These are phyloP conservation scores for Drosophila phalerata DNA, from an alignment of 2,888 invertebrate species.

Conservation along the genomic window DNA sequence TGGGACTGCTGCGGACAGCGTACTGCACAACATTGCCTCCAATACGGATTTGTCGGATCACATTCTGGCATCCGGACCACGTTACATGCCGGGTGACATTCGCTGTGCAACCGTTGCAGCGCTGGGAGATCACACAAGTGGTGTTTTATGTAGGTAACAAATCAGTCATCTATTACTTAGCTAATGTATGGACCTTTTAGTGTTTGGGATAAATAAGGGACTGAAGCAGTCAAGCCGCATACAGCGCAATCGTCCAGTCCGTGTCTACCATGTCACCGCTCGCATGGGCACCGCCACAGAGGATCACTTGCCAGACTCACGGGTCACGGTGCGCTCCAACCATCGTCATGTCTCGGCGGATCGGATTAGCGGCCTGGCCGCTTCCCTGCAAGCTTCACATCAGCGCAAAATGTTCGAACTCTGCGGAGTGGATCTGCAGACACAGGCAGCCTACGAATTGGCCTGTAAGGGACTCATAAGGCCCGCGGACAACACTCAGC, in stretches of 20 bases:
- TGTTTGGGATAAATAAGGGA: constrained; percentile 91
- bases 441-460: constrained; percentile 95
- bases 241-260: constrained; percentile 88
- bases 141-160: constrained; percentile 88
- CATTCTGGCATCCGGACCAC: constrained; percentile 90
- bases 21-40: constrained; percentile 87
- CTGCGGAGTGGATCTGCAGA: constrained; percentile 92
- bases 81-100: constrained; percentile 90
- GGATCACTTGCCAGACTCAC: constrained; percentile 90
- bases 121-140: constrained; percentile 89
- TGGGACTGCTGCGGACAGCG: constrained; percentile 87
- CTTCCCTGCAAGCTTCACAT: constrained; percentile 93
- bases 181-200: constrained; percentile 80
- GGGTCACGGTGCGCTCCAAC: constrained; percentile 89
- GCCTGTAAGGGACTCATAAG: constrained; percentile 93
- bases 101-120: constrained; percentile 87
- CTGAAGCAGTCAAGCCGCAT: constrained; percentile 87
- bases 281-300: constrained; percentile 92
- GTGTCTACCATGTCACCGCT: constrained; percentile 91
- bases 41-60: constrained; percentile 90
- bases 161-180: neutral
- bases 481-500: constrained; percentile 89
- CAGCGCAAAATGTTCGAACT: constrained; percentile 93
- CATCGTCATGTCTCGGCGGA: constrained; percentile 90
- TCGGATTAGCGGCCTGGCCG: constrained; percentile 90